Conservation (phyloP, 2,113 vertebrate genomes). For the Coreoperca whiteheadi region DNA sequence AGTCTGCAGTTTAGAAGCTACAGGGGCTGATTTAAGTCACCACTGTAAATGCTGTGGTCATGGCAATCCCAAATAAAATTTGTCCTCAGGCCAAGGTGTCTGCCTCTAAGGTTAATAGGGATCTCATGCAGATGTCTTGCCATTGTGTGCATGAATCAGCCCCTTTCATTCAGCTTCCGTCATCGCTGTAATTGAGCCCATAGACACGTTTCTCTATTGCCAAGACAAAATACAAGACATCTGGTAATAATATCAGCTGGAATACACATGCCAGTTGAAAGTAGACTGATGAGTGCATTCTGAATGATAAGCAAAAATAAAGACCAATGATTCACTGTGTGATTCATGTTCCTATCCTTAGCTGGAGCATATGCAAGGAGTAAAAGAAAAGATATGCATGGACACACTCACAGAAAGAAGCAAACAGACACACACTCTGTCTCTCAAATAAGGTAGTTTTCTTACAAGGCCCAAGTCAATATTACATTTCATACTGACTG, state of each 20-base stretch:
- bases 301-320: slow-evolving; percentile 74
- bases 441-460: slow-evolving; percentile 58
- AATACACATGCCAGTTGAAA: slow-evolving; percentile 73
- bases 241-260: slow-evolving; percentile 82
- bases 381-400: slow-evolving; percentile 51
- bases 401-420: slow-evolving; percentile 16
- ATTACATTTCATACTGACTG: slow-evolving; percentile 62
- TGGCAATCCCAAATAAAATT: slow-evolving; percentile 72
- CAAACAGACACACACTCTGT: slow-evolving; percentile 23
- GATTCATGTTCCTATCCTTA: slow-evolving; percentile 57
- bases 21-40: slow-evolving; percentile 23
- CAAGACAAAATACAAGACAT: slow-evolving; percentile 82
- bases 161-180: slow-evolving; percentile 78
- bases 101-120: slow-evolving; percentile 76
- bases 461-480: slow-evolving; percentile 68
- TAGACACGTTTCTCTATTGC: slow-evolving; percentile 74
- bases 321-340: slow-evolving; percentile 57
- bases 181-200: slow-evolving; percentile 81
- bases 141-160: slow-evolving; percentile 78
- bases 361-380: slow-evolving; percentile 38
- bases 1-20: slow-evolving; percentile 23
- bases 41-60: slow-evolving; percentile 54
- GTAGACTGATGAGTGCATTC: slow-evolving; percentile 73
- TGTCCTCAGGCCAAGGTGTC: slow-evolving; percentile 70
- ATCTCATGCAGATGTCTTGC: slow-evolving; percentile 81